Evolutionary conservation across 2,888 invertebrate genomes (phyloP).

Genomic region (Oscheius sp.): DNA sequence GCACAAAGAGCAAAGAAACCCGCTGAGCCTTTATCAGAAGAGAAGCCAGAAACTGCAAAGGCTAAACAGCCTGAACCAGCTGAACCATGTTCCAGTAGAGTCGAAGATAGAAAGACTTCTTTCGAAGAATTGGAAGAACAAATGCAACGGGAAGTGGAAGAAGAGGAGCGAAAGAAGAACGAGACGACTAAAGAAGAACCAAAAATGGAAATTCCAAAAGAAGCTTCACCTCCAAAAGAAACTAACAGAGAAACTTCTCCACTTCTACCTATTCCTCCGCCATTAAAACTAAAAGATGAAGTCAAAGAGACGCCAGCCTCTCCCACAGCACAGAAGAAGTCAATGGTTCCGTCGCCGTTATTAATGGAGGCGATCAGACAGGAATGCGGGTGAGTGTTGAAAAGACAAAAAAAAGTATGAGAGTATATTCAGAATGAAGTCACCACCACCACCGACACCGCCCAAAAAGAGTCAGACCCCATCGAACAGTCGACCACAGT

Average conservation of each 20-base stretch:
- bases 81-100: conserved; percentile 6
- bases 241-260: neutral
- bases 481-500: conserved; percentile 31
- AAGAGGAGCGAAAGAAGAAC: conserved; percentile 12
- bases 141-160: conserved; percentile 27
- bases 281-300: conserved; percentile 2
- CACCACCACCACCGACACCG: conserved; percentile 22
- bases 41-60: neutral
- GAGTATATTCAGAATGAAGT: conserved; percentile 27
- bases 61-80: conserved; percentile 5
- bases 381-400: conserved; percentile 38
- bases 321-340: conserved; percentile 3
- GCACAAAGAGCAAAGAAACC: conserved; percentile 54
- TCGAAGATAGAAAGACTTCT: conserved; percentile 3
- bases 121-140: conserved; percentile 38
- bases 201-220: neutral
- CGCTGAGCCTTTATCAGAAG: neutral
- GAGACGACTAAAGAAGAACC: no score
- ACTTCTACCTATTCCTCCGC: neutral
- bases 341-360: conserved; percentile 48
- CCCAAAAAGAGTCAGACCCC: conserved; percentile 22
- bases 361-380: conserved; percentile 51
- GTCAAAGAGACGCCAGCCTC: neutral
- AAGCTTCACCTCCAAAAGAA: neutral
- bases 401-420: neutral